Evolutionary conservation across 2,797 vertebrate species (phyloP).

Genomic region (Anabas testudineus): DNA sequence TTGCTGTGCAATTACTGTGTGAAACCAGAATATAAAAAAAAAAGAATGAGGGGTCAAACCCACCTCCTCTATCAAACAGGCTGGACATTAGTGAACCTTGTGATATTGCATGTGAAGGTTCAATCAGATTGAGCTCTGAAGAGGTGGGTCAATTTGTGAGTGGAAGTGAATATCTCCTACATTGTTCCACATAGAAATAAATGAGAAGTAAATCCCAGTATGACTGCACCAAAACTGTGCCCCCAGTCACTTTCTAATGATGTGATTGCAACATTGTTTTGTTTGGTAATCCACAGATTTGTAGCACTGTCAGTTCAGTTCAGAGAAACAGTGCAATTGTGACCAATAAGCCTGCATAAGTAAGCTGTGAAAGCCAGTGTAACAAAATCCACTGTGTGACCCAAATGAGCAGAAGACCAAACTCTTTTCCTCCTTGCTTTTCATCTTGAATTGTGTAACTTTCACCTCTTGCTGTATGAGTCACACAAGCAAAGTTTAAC

Average conservation of each 20-base stretch:
- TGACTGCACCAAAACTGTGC: too few species aligned
- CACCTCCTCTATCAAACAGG: neutral
- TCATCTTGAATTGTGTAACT: slow-evolving; percentile 6
- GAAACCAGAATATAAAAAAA: neutral
- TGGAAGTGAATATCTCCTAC: neutral
- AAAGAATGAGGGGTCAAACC: neutral
- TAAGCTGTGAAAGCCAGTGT: neutral
- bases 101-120: neutral
- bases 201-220: neutral
- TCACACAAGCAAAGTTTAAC: slow-evolving; percentile 34
- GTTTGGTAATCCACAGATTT: neutral
- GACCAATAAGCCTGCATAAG: neutral
- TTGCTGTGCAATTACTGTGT: neutral
- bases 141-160: neutral
- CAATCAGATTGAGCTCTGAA: neutral
- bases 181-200: neutral
- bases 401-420: neutral
- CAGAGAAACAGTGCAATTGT: neutral
- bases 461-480: slow-evolving; percentile 20
- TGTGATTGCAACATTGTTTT: neutral
- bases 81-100: neutral
- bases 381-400: neutral
- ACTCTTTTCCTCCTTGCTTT: slow-evolving; percentile 9
- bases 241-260: neutral
- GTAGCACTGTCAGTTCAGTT: neutral